Percentiles rank a stretch among this genome's conserved stretches.
Conservation (phyloP, 2,113 vertebrate genomes). For the Hyaena hyaena region DNA sequence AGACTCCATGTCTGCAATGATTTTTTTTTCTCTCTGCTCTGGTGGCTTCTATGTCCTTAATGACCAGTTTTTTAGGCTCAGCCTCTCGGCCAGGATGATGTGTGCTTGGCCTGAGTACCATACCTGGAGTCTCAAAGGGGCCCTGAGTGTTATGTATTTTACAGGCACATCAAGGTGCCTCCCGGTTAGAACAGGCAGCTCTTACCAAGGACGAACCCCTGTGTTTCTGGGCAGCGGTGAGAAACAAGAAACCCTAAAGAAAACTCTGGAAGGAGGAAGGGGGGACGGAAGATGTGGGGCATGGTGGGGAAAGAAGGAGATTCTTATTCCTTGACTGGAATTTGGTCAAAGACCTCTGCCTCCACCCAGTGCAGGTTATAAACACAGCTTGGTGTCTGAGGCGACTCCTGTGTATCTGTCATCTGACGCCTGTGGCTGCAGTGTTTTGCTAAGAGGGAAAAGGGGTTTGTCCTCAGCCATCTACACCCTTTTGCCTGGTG, state of each 20-base stretch:
- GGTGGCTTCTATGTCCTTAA: slow-evolving; percentile 6
- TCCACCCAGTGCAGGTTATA: neutral
- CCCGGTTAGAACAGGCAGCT: neutral
- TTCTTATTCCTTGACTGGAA: neutral
- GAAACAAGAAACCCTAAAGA: neutral
- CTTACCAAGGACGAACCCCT: neutral
- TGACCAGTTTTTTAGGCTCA: slow-evolving; percentile 1
- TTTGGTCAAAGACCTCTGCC: neutral
- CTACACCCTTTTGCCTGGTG: neutral
- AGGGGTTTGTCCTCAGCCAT: neutral
- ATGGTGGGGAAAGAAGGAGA: neutral
- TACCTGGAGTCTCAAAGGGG: neutral
- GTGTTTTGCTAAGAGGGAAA: neutral
- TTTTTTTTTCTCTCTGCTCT: neutral
- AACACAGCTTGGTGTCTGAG: neutral
- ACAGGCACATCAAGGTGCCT: neutral
- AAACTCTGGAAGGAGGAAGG: neutral
- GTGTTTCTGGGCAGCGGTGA: neutral
- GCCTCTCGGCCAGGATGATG: rapidly evolving
- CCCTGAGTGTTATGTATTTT: neutral
- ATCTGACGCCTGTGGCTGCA: neutral
- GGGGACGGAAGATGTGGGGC: no score
- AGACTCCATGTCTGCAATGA: neutral
- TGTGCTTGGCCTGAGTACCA: neutral
- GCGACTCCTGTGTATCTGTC: neutral